These are phyloP conservation scores for Lagria hirta DNA, from an alignment of 2,888 invertebrate genomes.

Conservation along the genomic window DNA sequence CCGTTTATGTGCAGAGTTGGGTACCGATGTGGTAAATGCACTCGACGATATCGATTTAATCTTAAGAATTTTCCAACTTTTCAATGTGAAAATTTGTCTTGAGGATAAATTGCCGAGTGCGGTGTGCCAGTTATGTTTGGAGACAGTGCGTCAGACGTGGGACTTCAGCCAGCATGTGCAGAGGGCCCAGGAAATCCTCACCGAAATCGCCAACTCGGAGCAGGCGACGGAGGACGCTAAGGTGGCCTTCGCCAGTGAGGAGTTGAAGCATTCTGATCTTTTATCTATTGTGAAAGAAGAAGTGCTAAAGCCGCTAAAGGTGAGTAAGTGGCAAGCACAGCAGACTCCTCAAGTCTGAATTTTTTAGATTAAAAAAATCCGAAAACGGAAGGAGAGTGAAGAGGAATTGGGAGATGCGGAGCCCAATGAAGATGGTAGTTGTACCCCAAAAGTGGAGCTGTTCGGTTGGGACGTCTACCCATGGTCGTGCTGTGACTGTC, in stretches of 20 bases:
- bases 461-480: conserved; percentile 56
- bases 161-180: conserved; percentile 50
- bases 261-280: conserved; percentile 5
- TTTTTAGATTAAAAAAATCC: conserved; percentile 14
- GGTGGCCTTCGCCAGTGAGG: conserved; percentile 6
- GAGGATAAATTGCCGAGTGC: conserved; percentile 47
- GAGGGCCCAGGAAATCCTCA: conserved; percentile 48
- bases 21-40: conserved; percentile 41
- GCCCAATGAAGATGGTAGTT: conserved; percentile 48
- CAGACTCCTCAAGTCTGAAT: conserved; percentile 2
- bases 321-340: not conserved
- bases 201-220: conserved; percentile 10
- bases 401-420: conserved; percentile 39
- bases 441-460: conserved; percentile 42
- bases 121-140: conserved; percentile 48
- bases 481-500: conserved; percentile 59
- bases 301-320: conserved; percentile 1
- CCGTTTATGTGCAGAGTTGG: conserved; percentile 51
- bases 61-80: conserved; percentile 47
- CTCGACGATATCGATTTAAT: conserved; percentile 45
- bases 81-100: conserved; percentile 47
- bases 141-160: conserved; percentile 50
- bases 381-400: conserved; percentile 22
- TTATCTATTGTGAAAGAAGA: conserved; percentile 8
- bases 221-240: conserved; percentile 10